phyloP scores from a whole-genome alignment of 2,888 invertebrate species.

The Sylvicola cinctus region DNA sequence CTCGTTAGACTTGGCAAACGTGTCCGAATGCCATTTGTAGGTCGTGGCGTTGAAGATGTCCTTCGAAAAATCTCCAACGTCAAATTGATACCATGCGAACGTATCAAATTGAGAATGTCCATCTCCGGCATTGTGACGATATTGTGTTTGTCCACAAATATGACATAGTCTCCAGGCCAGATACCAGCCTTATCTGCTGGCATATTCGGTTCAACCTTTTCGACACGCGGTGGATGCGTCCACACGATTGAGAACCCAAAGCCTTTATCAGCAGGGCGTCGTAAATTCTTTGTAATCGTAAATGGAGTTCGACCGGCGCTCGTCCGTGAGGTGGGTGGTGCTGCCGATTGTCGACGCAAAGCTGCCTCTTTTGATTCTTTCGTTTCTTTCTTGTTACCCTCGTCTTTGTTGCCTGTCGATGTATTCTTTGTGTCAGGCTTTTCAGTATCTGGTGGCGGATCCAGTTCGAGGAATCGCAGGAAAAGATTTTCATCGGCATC shows the following conservation, averaged over 20 bases:
- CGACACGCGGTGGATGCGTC: constrained; percentile 73
- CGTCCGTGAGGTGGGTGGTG: constrained; percentile 21
- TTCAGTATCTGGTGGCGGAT: constrained; percentile 45
- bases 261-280: constrained; percentile 34
- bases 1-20: constrained; percentile 2
- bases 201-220: constrained; percentile 59
- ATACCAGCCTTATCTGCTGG: constrained; percentile 70
- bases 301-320: constrained; percentile 58
- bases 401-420: constrained; percentile 27
- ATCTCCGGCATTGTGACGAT: constrained; percentile 66
- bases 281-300: constrained; percentile 48
- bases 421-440: constrained; percentile 18
- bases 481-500: constrained; percentile 56
- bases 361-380: background rate
- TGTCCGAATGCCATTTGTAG: constrained; percentile 4
- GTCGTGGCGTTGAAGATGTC: constrained; percentile 5
- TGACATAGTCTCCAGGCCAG: constrained; percentile 66
- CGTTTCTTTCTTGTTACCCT: background rate
- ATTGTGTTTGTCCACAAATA: constrained; percentile 71
- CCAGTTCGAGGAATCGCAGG: constrained; percentile 56
- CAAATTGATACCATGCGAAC: constrained; percentile 48
- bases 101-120: constrained; percentile 39
- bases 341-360: constrained; percentile 10
- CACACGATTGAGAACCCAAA: constrained; percentile 77
- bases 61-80: constrained; percentile 51